Evolutionary conservation across 2,888 invertebrate genomes (phyloP), one percentile per base, ranked within the genome.

Genomic region (Nomada fucata): DNA sequence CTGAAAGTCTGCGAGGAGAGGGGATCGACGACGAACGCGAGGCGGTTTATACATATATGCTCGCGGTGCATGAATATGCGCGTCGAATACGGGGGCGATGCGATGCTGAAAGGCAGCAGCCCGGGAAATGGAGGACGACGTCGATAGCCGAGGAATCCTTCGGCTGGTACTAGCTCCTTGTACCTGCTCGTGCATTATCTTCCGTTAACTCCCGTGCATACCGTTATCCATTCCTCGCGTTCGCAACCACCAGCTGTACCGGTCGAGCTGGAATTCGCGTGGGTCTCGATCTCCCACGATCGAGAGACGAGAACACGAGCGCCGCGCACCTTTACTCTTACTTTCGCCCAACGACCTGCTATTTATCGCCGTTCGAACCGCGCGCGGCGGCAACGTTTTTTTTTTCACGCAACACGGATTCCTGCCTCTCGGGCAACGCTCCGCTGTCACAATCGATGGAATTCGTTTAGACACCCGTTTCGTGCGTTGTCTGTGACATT

Each of bases 201-300:
- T 86, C 89, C 89, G 86, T 89, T 88, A 89, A 73, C 83, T 82
- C 79, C 57, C 70, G 61, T 47, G 59, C 81, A 76, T 82, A 87
- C 81, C 88, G 87, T 88, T 84, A 87, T 79, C 75, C 86, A 68
- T 87, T 86, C 76, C 76, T 60, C 80, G 76, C 59, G 73, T 79
- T 64, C 68, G 53, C 77, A 65, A 67, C 55, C 71, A 81, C 69
- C 84, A 67, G 68, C 80, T 79, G 79, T 63, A 50, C 55, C 68
- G 61, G 68, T 78, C 55, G 15, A 53, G 53, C 76, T 67, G 85
- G 85, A 86, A 88, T 88, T 88, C 88, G 82, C 82, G 80, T 85
- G 76, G 84, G 86, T 85, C 85, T 86, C 65, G 82, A 85, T 88
- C 86, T 90, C 89, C 89, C 89, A 90, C 90, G 88, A 88, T 87